phyloP scores from a whole-genome alignment of 1,140 invertebrate species.

The Spodoptera litura region DNA sequence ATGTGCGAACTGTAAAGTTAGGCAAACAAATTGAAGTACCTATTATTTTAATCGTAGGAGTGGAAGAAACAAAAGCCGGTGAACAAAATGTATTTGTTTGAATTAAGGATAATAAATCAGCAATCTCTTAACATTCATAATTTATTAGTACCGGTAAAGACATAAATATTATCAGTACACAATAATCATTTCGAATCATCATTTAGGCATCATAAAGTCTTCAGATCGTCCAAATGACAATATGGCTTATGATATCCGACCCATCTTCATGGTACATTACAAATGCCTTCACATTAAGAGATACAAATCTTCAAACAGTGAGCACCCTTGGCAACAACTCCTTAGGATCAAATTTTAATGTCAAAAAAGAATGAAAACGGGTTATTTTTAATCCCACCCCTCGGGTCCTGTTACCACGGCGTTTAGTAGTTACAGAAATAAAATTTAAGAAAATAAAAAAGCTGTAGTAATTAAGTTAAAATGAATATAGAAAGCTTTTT shows the following conservation, averaged over 20 bases:
- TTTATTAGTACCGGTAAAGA: no score
- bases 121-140: no score
- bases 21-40: no score
- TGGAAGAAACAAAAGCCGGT: no score
- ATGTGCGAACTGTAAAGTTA: no score
- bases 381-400: conserved; percentile 43
- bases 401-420: conserved; percentile 25
- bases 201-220: neutral
- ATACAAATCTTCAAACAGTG: conserved; percentile 23
- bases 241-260: conserved; percentile 2
- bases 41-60: no score
- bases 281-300: conserved; percentile 26
- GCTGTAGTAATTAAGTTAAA: conserved; percentile 24
- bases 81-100: no score
- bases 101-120: no score
- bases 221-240: neutral
- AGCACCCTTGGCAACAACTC: conserved; percentile 27
- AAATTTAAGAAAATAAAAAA: conserved; percentile 22
- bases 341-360: conserved; percentile 33
- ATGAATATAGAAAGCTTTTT: neutral
- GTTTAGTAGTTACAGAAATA: conserved; percentile 14
- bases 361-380: conserved; percentile 30
- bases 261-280: conserved; percentile 26
- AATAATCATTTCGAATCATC: neutral
- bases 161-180: no score